phyloP scores from a whole-genome alignment of 2,113 vertebrate species.

The Montifringilla adamsi region DNA sequence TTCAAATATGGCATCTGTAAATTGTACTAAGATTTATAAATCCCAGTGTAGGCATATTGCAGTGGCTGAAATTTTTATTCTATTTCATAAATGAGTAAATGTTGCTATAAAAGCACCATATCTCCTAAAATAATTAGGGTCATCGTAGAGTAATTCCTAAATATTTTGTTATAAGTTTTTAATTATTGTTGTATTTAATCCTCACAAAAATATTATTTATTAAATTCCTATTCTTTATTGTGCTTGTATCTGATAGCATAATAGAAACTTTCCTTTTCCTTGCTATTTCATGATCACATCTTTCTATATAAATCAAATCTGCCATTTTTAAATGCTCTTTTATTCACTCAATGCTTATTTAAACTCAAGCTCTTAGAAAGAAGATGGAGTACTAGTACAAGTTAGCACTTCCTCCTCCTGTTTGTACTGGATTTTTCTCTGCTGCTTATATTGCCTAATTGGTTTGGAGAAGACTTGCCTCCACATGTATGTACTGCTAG shows the following conservation, averaged over 20 bases:
- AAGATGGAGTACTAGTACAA: neutral
- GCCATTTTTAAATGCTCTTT: neutral
- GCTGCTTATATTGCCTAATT: neutral
- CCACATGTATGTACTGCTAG: neutral
- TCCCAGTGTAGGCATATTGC: neutral
- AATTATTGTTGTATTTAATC: neutral
- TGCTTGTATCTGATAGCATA: neutral
- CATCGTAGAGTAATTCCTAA: neutral
- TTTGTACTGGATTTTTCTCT: neutral
- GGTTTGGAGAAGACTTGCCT: neutral
- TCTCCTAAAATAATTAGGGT: neutral
- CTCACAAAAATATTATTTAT: neutral
- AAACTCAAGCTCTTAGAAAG: neutral
- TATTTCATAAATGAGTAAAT: neutral
- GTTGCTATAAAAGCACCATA: neutral
- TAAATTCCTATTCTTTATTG: neutral
- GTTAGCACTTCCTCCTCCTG: neutral
- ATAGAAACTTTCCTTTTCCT: neutral
- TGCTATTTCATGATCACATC: neutral
- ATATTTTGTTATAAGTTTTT: neutral
- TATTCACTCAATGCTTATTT: neutral
- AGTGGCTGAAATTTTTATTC: neutral
- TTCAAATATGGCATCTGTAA: neutral
- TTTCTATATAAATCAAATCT: neutral
- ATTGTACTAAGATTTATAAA: neutral